Percentiles rank a stretch among this genome's conserved stretches.
These are phyloP conservation scores for Lasioglossum oenotherae DNA, from an alignment of 2,888 invertebrate species.

Conservation along the genomic window DNA sequence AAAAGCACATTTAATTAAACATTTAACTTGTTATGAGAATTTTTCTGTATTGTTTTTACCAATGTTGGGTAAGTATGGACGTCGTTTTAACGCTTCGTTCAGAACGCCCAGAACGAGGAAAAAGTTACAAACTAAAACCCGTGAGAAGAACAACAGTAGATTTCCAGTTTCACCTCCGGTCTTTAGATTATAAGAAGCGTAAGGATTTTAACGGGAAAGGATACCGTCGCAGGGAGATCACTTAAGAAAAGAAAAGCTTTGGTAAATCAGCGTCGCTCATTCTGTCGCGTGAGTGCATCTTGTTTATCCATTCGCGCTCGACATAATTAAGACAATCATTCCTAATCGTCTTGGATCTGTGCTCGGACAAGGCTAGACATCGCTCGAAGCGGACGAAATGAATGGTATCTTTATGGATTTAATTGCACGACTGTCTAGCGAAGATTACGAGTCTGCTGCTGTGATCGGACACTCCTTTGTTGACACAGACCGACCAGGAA, in stretches of 20 bases:
- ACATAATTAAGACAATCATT: constrained; percentile 65
- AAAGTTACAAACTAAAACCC: constrained; percentile 26
- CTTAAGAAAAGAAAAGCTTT: constrained; percentile 53
- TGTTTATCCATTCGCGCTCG: constrained; percentile 51
- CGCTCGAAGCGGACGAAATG: neutral
- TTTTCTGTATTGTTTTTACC: too few relatives aligned
- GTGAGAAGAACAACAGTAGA: constrained; percentile 37
- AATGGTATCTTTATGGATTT: neutral
- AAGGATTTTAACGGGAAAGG: constrained; percentile 46
- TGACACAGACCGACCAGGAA: neutral
- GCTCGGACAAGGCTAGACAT: constrained; percentile 11
- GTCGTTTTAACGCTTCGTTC: constrained; percentile 23
- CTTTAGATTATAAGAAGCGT: constrained; percentile 62
- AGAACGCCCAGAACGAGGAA: constrained; percentile 31
- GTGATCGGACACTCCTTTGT: neutral
- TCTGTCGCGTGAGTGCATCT: constrained; percentile 39
- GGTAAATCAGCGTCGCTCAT: constrained; percentile 29
- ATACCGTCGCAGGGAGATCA: constrained; percentile 43
- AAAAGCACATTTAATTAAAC: too few relatives aligned
- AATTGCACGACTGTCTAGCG: neutral
- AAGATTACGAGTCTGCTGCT: neutral
- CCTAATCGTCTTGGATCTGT: constrained; percentile 28
- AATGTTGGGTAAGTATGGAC: neutral
- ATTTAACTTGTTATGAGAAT: too few relatives aligned
- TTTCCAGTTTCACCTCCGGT: constrained; percentile 64